Evolutionary conservation across 2,113 vertebrate species (phyloP).

Genomic region (Syrmaticus mikado): DNA sequence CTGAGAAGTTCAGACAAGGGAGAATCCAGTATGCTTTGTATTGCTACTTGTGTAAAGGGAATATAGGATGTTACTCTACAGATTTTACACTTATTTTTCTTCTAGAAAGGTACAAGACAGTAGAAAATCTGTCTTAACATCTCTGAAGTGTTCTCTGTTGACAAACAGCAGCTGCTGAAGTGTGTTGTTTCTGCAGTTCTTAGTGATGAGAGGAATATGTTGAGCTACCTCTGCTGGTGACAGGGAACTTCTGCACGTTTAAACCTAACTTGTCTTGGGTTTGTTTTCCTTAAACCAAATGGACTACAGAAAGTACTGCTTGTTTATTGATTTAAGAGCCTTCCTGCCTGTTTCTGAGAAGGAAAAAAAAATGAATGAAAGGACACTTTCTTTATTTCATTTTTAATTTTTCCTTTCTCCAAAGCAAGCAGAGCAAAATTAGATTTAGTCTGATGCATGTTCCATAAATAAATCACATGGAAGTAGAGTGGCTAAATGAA

Average conservation of each 20-base stretch:
- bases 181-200: neutral
- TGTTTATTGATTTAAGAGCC: constrained; percentile 63
- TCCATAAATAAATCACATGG: constrained; percentile 58
- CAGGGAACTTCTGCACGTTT: neutral
- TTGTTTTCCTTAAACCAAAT: neutral
- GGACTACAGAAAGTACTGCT: constrained; percentile 26
- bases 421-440: constrained; percentile 68
- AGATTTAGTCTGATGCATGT: constrained; percentile 48
- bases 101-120: neutral
- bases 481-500: constrained; percentile 57
- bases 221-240: neutral
- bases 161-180: neutral
- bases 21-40: neutral
- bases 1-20: neutral
- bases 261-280: neutral
- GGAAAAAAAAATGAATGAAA: neutral
- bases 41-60: neutral
- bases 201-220: neutral
- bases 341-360: constrained; percentile 70
- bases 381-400: constrained; percentile 47
- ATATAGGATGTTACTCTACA: accelerated
- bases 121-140: neutral
- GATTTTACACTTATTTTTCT: neutral
- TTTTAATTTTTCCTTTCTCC: constrained; percentile 65
- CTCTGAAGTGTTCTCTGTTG: neutral